These are phyloP conservation scores for Pao palembangensis DNA, from an alignment of 2,113 vertebrate genomes.

Conservation along the genomic window DNA sequence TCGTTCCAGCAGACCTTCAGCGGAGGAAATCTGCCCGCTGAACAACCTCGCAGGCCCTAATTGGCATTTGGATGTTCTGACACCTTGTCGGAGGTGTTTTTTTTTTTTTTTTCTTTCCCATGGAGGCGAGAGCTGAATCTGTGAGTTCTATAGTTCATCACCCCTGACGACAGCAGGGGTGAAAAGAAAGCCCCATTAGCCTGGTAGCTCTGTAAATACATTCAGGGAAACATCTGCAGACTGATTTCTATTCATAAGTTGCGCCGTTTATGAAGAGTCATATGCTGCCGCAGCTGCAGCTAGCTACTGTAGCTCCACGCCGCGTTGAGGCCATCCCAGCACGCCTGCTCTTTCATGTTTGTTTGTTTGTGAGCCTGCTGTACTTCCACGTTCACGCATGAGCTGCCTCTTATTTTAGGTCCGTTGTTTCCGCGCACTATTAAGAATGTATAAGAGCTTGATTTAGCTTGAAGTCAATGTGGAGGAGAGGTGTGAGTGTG, in stretches of 20 bases:
- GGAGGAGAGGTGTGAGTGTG: background rate
- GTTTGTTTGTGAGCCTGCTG: slow-evolving; percentile 20
- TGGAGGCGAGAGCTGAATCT: slow-evolving; percentile 18
- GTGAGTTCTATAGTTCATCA: slow-evolving; percentile 7
- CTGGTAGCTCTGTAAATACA: slow-evolving; percentile 12
- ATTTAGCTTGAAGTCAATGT: background rate
- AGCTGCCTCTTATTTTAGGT: slow-evolving; percentile 8
- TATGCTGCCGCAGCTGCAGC: slow-evolving; percentile 36
- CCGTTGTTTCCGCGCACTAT: slow-evolving; percentile 25
- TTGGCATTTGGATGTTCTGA: slow-evolving; percentile 30
- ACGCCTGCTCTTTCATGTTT: slow-evolving; percentile 36
- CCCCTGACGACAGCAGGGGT: slow-evolving; percentile 2
- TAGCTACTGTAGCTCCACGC: slow-evolving; percentile 10
- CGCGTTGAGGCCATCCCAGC: slow-evolving; percentile 7
- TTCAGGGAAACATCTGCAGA: slow-evolving; percentile 19
- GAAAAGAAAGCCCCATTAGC: background rate
- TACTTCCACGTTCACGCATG: slow-evolving; percentile 31
- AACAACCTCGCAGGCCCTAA: slow-evolving; percentile 25
- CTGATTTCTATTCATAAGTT: slow-evolving; percentile 29
- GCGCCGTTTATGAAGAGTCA: slow-evolving; percentile 24
- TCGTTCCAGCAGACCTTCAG: background rate
- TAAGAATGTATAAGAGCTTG: slow-evolving; percentile 63
- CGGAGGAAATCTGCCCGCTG: slow-evolving; percentile 1
- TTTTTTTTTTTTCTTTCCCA: too few species aligned
- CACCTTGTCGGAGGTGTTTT: slow-evolving; percentile 14